Base-by-base conservation (phyloP, 2,888 invertebrate genomes). In the Melanostoma mellinum region DNA sequence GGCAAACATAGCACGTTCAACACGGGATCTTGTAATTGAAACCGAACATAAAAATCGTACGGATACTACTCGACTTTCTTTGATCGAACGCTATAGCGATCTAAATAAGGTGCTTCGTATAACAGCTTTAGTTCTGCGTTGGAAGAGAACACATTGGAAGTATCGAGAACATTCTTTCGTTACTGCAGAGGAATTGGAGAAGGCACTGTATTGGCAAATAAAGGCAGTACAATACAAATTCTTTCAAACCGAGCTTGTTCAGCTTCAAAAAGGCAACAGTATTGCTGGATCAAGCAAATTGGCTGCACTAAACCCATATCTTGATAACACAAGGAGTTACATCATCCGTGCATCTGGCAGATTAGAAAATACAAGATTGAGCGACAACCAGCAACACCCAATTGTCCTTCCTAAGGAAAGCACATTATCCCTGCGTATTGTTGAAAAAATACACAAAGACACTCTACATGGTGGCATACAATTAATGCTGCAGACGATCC, bases 401-500 rank as follows among this genome's bases (percentile, higher is more conserved):
- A 56, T 71, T 35, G 48, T 71, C 9, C 48, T 63, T 46, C 48
- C 69, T 4, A 53, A 50, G 50, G 40, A 40, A 44, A 61, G 44
- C 46, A 4, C n/a, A 4, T 53, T 76, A 44, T 36, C 72, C 4
- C 4, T 44, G 44, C 63, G 69, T 8, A 63, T 71, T 8, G 55
- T 77, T 8, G 5, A 33, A 8, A 53, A 71, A 6, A 6, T 48
- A 10, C 42, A 71, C 50, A 8, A 36, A 10, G 63, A 48, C n/a
- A 48, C 48, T 6, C 3, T 55, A 4, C 56, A 71, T 71, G 50
- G 50, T n/a, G 65, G 50, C 38, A 46, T 75, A 30, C 52, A 77
- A 44, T 56, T 75, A 6, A 67, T 82, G 61, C 44, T 76, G 10
- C 71, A 76, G 10, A 63, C 50, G 3, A 46, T 73, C 3, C 73